Conservation (phyloP, 1,140 invertebrate genomes). For the Artemia franciscana region DNA sequence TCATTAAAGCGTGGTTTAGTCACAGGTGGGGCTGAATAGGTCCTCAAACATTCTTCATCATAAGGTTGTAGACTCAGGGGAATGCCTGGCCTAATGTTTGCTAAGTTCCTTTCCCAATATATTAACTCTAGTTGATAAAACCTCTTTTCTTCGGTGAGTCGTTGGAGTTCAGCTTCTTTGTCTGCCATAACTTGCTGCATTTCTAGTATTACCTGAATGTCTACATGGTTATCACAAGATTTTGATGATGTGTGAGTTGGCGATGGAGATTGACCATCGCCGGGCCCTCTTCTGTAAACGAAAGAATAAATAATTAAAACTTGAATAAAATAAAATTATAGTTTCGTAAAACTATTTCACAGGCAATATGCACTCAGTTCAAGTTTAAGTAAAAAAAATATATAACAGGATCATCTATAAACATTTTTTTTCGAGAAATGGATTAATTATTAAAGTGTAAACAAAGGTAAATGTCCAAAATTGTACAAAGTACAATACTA, state of each 20-base stretch:
- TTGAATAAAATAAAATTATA: no score
- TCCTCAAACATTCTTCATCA: background rate
- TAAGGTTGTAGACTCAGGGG: slow-evolving; percentile 7
- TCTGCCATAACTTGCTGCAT: slow-evolving; percentile 26
- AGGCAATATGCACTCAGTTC: no score
- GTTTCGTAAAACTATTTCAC: no score
- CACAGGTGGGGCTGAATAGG: slow-evolving; percentile 9
- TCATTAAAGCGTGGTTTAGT: slow-evolving; percentile 5
- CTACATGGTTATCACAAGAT: slow-evolving; percentile 7
- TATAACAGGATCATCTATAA: no score
- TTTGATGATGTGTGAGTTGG: slow-evolving; percentile 4
- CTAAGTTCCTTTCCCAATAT: slow-evolving; percentile 10
- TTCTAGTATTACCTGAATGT: slow-evolving; percentile 24
- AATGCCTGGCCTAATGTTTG: slow-evolving; percentile 2
- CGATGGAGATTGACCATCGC: slow-evolving; percentile 9
- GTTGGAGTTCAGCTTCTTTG: slow-evolving; percentile 27
- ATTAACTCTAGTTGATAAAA: slow-evolving; percentile 14
- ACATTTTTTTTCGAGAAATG: no score
- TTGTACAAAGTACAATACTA: no score
- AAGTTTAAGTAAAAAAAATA: no score
- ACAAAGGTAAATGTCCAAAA: no score
- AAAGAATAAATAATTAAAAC: slow-evolving; percentile 1
- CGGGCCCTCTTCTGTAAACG: slow-evolving; percentile 5
- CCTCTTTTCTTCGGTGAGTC: slow-evolving; percentile 26
- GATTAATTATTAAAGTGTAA: no score